These are phyloP conservation scores for Drosophila birchii DNA, from an alignment of 2,888 invertebrate species.

Conservation along the genomic window DNA sequence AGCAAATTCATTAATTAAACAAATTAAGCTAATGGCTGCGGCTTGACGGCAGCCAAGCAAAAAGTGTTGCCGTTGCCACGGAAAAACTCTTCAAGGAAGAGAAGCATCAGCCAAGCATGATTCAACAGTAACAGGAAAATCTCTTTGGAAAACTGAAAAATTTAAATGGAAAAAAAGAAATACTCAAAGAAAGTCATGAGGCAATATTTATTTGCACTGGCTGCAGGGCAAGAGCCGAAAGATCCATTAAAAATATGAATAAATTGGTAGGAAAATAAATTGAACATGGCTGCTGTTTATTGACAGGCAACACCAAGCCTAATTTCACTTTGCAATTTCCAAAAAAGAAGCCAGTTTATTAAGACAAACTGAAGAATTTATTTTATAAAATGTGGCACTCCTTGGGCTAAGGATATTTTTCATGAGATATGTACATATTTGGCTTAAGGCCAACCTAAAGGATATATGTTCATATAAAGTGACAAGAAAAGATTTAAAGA, in stretches of 20 bases:
- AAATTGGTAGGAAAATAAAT: conserved; percentile 34
- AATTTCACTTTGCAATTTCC: conserved; percentile 23
- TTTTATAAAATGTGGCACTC: neutral
- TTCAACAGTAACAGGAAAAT: conserved; percentile 28
- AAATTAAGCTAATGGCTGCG: conserved; percentile 56
- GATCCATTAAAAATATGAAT: conserved; percentile 41
- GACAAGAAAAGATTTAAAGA: neutral
- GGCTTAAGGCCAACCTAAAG: neutral
- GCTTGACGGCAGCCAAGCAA: conserved; percentile 34
- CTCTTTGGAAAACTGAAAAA: conserved; percentile 1
- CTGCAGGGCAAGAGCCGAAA: conserved; percentile 5
- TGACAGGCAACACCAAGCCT: conserved; percentile 21
- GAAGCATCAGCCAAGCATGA: conserved; percentile 7
- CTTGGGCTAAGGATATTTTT: neutral
- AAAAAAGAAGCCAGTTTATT: conserved; percentile 14
- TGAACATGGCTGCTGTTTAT: conserved; percentile 22
- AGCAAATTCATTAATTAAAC: conserved; percentile 60
- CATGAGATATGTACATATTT: neutral
- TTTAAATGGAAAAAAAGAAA: neutral
- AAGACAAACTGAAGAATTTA: conserved; percentile 9
- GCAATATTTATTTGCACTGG: conserved; percentile 26
- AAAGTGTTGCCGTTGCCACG: conserved; percentile 18
- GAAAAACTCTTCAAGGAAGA: conserved; percentile 11
- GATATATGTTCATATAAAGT: neutral
- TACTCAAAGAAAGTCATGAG: conserved; percentile 11